Base-by-base conservation (phyloP, 2,888 invertebrate species). In the Netelia fuscicornis region DNA sequence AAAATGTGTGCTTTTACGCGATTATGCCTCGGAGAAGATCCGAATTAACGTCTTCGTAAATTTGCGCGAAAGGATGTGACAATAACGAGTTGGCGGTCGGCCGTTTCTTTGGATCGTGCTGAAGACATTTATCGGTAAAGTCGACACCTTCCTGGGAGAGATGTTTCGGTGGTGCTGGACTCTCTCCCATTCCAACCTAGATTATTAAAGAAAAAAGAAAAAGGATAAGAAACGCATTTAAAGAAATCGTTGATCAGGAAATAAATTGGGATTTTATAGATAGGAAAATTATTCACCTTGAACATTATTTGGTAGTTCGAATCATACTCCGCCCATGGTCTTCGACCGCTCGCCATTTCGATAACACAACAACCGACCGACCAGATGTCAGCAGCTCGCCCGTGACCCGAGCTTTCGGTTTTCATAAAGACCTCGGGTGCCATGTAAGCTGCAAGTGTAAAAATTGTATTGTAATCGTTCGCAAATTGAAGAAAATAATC, bases 271-370 rank as follows among this genome's bases (percentile, higher is more conserved):
- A 42, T 56, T 71, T 48, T 72, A 67, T 25, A 37, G 9, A 20
- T 8, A 8, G 58, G 3, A 30, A 13, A 64, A 64, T 62, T 13
- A 58, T 37, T 70, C 89, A 92, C 93, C 89, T 93, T 93, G 94
- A 98, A 98, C 98, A 98, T 98, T 88, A 98, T 98, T 95, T 98
- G 98, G 94, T 97, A 98, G 94, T 98, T 97, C 89, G 97, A 98
- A 95, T 98, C 98, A 92, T 96, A 97, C 91, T 98, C 98, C 71
- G 96, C 96, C 98, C 98, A 99, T 0, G 98, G 98, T 62, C 98
- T 96, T 97, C 98, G 97, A 88, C 98, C 98, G 13, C 98, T 97
- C 25, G 97, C 96, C 98, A 99, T 99, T 94, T 99, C 98, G 0
- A 98, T 96, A 86, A 99, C 97, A 78, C 98, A 98, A 94, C 98